Conservation (phyloP, 2,797 vertebrate genomes). For the Eulemur coronatus region DNA sequence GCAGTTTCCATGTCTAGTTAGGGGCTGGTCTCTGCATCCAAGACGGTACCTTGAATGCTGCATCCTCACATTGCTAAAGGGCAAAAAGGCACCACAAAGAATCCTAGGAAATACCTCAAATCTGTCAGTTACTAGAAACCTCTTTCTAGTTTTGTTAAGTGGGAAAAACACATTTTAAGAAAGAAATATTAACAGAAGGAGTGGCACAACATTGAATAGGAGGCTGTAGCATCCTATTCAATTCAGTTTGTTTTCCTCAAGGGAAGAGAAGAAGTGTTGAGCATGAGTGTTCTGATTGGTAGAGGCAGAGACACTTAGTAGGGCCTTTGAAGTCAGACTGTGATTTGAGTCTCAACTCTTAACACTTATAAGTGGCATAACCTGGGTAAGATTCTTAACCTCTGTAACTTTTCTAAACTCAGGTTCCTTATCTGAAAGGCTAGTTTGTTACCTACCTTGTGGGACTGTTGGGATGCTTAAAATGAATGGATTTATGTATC, state of each 20-base stretch:
- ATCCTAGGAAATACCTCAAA: neutral
- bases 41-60: neutral
- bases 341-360: neutral
- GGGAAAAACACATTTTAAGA: neutral
- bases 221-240: neutral
- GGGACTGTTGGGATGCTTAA: neutral
- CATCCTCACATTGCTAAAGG: neutral
- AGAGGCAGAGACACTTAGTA: neutral
- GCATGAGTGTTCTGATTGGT: neutral
- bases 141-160: neutral
- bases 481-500: neutral
- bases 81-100: neutral
- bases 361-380: neutral
- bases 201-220: neutral
- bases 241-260: neutral
- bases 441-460: neutral
- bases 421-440: neutral
- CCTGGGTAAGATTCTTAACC: neutral
- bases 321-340: neutral
- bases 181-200: neutral
- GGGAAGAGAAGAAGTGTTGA: neutral
- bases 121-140: neutral
- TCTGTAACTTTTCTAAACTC: neutral
- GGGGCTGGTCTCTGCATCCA: neutral
- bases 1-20: neutral